Base-by-base conservation (phyloP, 2,888 invertebrate genomes). In the Drosophila neotestacea region DNA sequence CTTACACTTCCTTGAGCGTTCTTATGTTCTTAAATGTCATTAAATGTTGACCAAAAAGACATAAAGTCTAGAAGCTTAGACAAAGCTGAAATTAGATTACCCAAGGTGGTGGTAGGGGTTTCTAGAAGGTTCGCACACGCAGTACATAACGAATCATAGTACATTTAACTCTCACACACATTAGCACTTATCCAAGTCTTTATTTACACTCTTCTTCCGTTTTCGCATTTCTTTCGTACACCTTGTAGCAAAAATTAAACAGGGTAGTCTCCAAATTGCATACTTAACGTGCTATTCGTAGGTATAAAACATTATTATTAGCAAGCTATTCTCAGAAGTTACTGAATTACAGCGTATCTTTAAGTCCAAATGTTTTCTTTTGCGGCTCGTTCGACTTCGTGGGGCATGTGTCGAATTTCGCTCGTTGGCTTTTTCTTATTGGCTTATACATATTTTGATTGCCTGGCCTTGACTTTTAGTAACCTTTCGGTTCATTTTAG, bases 401-500 rank as follows among this genome's bases (percentile, higher is more conserved):
- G 60, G 46, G 64, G 67, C 78, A 70, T 80, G 81, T 83, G 81
- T 74, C 70, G 72, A 72, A 74, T 85, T 85, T 82, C 66, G 39
- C 77, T 80, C 62, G 39, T 50, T 64, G 58, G 48, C 41, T 66
- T 63, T 51, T 51, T 55, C 52, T 65, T 77, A 73, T 80, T 74
- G 73, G 70, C 69, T 68, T 71, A 55, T n/a, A n/a, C n/a, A n/a
- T 66, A 71, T 78, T 79, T 77, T 79, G 77, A 79, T 73, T 79
- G 77, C 30, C 47, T 78, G 88, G 82, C 88, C 88, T 89, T 88
- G 88, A 88, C 88, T 89, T 81, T 70, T 71, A 85, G 84, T 88
- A 88, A 88, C 89, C 88, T 87, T 81, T 78, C 76, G 73, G 75
- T 74, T 87, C 81, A 85, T 84, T 84, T 79, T 88, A 88, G 89